phyloP scores from a whole-genome alignment of 1,140 invertebrate species.

The Diorhabda elongata region DNA sequence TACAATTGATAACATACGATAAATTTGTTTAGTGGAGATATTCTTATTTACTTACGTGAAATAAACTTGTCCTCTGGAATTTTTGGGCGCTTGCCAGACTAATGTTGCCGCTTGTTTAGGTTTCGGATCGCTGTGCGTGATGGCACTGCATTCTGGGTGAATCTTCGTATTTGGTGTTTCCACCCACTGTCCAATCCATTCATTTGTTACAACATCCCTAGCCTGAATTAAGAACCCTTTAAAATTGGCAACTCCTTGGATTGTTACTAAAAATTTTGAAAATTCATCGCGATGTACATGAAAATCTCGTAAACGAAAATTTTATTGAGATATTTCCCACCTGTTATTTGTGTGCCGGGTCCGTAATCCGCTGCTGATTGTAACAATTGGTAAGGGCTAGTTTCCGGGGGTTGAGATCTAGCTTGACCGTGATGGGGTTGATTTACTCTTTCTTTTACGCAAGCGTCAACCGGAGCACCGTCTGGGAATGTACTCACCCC shows the following conservation, averaged over 20 bases:
- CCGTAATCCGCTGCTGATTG: constrained; percentile 59
- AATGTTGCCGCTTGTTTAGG: constrained; percentile 68
- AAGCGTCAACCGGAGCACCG: constrained; percentile 71
- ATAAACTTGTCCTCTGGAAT: constrained; percentile 62
- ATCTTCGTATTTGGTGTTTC: constrained; percentile 67
- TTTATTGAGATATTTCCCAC: constrained; percentile 31
- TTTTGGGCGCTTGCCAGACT: constrained; percentile 67
- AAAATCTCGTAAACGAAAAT: background rate
- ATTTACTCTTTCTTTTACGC: constrained; percentile 66
- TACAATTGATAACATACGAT: too few species aligned
- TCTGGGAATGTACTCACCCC: constrained; percentile 58
- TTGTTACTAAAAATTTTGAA: constrained; percentile 53
- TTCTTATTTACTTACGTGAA: constrained; percentile 62
- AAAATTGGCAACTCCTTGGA: constrained; percentile 58
- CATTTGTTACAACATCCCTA: constrained; percentile 61
- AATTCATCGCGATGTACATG: background rate
- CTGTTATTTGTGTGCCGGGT: constrained; percentile 62
- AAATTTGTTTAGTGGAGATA: too few species aligned
- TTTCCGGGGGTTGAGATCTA: constrained; percentile 56
- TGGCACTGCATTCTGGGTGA: constrained; percentile 70
- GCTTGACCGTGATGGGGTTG: constrained; percentile 71
- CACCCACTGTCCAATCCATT: constrained; percentile 70
- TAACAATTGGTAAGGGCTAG: constrained; percentile 61
- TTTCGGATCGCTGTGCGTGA: constrained; percentile 73
- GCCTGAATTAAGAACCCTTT: constrained; percentile 79